These are phyloP conservation scores for Pituophis catenifer DNA, from an alignment of 2,113 vertebrate species.

Conservation along the genomic window DNA sequence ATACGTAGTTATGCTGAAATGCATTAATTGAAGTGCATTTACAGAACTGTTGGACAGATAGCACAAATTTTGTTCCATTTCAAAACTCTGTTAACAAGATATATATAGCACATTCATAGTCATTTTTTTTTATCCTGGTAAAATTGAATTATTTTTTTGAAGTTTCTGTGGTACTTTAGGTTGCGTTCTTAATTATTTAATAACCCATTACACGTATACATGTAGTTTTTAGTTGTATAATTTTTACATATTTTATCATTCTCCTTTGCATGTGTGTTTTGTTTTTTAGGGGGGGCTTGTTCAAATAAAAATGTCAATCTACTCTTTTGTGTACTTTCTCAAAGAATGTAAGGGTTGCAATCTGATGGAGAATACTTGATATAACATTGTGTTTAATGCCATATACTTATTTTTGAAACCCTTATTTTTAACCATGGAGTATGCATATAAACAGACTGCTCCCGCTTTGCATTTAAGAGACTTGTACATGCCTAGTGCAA, in stretches of 20 bases:
- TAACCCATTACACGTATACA: constrained; percentile 75
- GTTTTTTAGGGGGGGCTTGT: constrained; percentile 43
- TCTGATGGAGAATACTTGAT: not conserved
- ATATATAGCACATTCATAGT: constrained; percentile 84
- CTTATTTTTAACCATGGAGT: not conserved
- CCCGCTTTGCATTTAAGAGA: not conserved
- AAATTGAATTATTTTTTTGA: constrained; percentile 74
- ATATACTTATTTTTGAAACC: not conserved
- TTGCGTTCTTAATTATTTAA: constrained; percentile 93
- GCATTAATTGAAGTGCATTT: constrained; percentile 71
- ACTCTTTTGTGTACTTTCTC: constrained; percentile 58
- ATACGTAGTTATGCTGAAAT: constrained; percentile 71
- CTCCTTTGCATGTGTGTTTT: constrained; percentile 61
- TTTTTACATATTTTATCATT: constrained; percentile 69
- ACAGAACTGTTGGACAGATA: constrained; percentile 72
- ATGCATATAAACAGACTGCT: not conserved
- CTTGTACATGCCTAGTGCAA: not conserved
- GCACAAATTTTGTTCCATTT: constrained; percentile 66
- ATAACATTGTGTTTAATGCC: not conserved
- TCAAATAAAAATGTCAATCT: constrained; percentile 77
- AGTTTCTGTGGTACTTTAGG: constrained; percentile 89
- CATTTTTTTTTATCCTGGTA: constrained; percentile 81
- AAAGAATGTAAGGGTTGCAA: not conserved
- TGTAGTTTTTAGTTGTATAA: constrained; percentile 75
- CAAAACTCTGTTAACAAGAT: constrained; percentile 69